Base-by-base conservation (phyloP, 1,140 invertebrate species). In the Drosophila suzukii region DNA sequence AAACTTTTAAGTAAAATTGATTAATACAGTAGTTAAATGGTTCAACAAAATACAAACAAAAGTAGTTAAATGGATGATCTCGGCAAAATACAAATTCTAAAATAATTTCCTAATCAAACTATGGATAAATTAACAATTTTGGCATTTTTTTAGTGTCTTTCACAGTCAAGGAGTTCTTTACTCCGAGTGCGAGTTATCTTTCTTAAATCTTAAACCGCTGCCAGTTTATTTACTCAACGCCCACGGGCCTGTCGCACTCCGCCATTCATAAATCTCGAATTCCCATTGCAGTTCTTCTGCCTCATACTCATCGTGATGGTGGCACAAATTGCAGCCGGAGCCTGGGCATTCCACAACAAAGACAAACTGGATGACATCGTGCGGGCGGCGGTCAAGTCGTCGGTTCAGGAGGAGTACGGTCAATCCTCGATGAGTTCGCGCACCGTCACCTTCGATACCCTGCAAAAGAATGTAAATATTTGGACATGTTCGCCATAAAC, bases 241-340 rank as follows among this genome's bases (percentile, higher is more conserved):
- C 55, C 53, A 60, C 43, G 7, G 1, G 4, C 30, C 15, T 44
- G 50, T 20, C 43, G 24, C 24, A 58, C 41, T 17, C 38, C 20
- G 30, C 17, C 82, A 86, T 86, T 82, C 75, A 86, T 79, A 65
- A 81, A 86, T 62, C 50, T 61, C 32, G n/a, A 51, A 34, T 55
- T 58, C 89, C 79, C 90, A 27, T 93, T 93, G 39, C 92, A 96
- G 94, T 97, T 96, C 92, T 96, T 96, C 89, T 95, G 95, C 73
- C 94, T 96, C 44, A 93, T 97, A 46, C 91, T 97, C 43, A 93
- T 97, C n/a, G 94, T 96, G 46, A 93, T 97, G 81, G 96, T 96
- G n/a, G 95, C 95, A 17, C 95, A 97, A 93, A 94, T 96, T 39
- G 95, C 96, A 2, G 95, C 95, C 53, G 96, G 94, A 41, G 94